phyloP scores from a whole-genome alignment of 2,888 invertebrate genomes.

The Homarus gammarus region DNA sequence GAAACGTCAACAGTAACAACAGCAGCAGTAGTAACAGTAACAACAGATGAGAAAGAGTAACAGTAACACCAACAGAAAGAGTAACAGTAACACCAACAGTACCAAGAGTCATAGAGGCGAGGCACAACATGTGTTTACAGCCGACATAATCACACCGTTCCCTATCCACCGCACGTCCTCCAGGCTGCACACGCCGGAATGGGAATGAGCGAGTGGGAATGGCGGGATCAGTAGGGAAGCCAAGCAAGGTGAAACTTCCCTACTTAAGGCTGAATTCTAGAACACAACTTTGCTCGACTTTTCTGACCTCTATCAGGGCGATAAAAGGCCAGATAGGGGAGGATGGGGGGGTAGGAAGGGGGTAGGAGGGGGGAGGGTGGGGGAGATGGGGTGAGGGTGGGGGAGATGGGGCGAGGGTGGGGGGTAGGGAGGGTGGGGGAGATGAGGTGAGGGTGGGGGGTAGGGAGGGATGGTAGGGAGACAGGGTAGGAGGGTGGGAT shows the following conservation, averaged over 20 bases:
- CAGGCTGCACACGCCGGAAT: slow-evolving; percentile 17
- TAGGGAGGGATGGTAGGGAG: no score
- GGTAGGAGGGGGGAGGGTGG: no score
- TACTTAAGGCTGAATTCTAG: slow-evolving; percentile 26
- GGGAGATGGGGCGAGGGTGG: no score
- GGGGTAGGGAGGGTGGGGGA: no score
- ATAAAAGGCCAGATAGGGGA: neutral
- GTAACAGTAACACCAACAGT: neutral
- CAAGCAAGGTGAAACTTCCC: slow-evolving; percentile 18
- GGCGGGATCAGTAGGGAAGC: slow-evolving; percentile 18
- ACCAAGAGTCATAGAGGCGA: neutral
- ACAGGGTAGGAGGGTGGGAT: no score
- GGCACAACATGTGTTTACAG: slow-evolving; percentile 18
- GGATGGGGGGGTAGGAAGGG: no score
- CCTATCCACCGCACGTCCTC: slow-evolving; percentile 7
- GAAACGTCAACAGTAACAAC: no score
- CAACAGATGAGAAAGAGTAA: neutral
- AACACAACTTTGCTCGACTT: neutral
- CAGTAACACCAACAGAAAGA: no score
- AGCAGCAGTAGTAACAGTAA: no score
- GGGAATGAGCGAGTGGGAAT: slow-evolving; percentile 47
- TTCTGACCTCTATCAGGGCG: neutral
- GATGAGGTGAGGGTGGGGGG: no score
- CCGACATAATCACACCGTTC: slow-evolving; percentile 24
- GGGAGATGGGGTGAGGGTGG: neutral